Conservation (phyloP, 1,140 invertebrate species). For the Acromyrmex echinatior region DNA sequence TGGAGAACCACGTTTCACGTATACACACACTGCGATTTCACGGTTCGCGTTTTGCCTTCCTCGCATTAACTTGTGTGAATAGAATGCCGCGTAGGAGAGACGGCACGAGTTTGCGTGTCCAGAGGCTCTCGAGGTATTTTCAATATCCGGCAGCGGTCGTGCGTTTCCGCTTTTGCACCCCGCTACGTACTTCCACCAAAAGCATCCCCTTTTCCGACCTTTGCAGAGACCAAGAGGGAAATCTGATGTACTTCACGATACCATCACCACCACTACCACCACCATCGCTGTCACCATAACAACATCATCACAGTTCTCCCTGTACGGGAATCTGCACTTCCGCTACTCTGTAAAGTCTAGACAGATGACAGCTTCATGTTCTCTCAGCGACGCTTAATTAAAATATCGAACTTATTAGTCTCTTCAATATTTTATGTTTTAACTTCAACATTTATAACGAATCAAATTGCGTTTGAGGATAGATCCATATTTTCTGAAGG, state of each 20-base stretch:
- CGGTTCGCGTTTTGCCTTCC: conserved; percentile 48
- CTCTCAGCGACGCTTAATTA: conserved; percentile 33
- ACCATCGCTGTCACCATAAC: neutral
- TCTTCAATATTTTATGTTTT: conserved; percentile 30
- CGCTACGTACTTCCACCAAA: conserved; percentile 5
- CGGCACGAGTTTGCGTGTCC: conserved; percentile 44
- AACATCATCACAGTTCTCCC: conserved; percentile 19
- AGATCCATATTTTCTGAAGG: neutral
- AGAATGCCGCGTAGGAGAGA: conserved; percentile 50
- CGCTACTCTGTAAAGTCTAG: conserved; percentile 16
- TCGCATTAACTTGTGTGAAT: conserved; percentile 47
- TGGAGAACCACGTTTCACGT: neutral
- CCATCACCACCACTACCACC: neutral
- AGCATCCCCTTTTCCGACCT: conserved; percentile 55
- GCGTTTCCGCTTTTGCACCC: conserved; percentile 69
- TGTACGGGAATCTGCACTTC: conserved; percentile 10
- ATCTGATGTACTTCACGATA: conserved; percentile 56
- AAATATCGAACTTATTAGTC: conserved; percentile 52
- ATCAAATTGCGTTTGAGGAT: neutral
- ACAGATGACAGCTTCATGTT: conserved; percentile 6
- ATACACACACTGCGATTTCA: conserved; percentile 36
- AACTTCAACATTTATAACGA: conserved; percentile 37
- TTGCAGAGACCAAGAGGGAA: conserved; percentile 39
- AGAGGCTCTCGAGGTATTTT: conserved; percentile 80
- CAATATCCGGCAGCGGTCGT: conserved; percentile 79